Evolutionary conservation across 1,140 invertebrate species (phyloP).

Genomic region (Cecropterus lyciades): DNA sequence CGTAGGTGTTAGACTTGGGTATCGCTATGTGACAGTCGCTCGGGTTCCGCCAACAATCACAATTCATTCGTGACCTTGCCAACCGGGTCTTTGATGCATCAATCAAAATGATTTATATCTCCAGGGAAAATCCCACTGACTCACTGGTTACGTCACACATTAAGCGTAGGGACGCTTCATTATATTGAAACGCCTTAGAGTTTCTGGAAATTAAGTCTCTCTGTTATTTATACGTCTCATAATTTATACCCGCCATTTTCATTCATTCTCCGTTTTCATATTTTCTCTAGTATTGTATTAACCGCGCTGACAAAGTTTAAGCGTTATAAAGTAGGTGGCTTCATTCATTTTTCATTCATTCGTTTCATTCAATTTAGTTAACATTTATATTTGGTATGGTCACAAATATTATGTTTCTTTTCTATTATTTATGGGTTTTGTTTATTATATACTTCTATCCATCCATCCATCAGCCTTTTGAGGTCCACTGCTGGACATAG

Average conservation of each 20-base stretch:
- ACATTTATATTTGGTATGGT: too few relatives aligned
- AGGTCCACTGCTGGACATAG: too few relatives aligned
- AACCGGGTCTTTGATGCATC: constrained; percentile 39
- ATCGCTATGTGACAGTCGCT: constrained; percentile 32
- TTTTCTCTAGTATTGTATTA: not conserved
- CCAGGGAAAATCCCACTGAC: constrained; percentile 25
- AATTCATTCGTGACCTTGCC: constrained; percentile 44
- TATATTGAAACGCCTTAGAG: constrained; percentile 4
- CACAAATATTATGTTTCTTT: too few relatives aligned
- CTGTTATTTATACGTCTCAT: constrained; percentile 2
- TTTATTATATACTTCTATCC: too few relatives aligned
- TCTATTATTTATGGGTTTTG: too few relatives aligned
- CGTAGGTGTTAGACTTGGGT: constrained; percentile 12
- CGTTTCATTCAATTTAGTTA: too few relatives aligned
- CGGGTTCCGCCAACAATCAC: constrained; percentile 35
- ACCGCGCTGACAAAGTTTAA: too few relatives aligned
- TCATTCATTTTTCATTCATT: too few relatives aligned
- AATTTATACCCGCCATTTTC: not conserved
- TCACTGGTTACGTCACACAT: constrained; percentile 32
- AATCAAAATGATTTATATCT: constrained; percentile 50
- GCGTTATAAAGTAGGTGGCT: too few relatives aligned
- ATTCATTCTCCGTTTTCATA: not conserved
- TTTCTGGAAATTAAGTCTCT: constrained; percentile 1
- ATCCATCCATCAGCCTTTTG: too few relatives aligned
- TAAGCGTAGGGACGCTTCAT: constrained; percentile 14